Base-by-base conservation (phyloP, 2,888 invertebrate species). In the Sialis fuliginosa region DNA sequence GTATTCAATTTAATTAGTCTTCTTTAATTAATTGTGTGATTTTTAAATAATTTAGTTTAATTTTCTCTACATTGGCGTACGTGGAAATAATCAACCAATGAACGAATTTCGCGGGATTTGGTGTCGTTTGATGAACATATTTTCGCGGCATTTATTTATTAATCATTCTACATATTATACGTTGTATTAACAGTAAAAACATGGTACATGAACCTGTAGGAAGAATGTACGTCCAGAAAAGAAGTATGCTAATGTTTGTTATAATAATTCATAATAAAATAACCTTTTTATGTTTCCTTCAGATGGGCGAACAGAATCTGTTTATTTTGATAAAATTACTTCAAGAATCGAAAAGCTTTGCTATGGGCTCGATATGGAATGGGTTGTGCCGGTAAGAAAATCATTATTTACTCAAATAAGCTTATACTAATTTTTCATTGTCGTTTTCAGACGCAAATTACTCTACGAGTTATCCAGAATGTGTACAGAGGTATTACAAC, bases 251-350 rank as follows among this genome's bases (percentile, higher is more conserved):
- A 39, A 33, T 40, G 34, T 45, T 39, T 22, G 22, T 22, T 22
- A 22, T 22, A 22, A 22, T 22, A 22, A 22, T 22, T 22, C 22
- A 39, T 37, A 10, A 30, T 13, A 34, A 44, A 8, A 31, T 5
- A 33, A 12, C 6, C 42, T 34, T 10, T 2, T 22, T 22, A 22
- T 22, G 4, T 22, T 48, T 46, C 59, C 61, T n/a, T 10, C 56
- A 89, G 91, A 84, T 72, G 93, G 93, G 0, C 74, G 89, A 46
- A 78, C 81, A 60, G 96, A 98, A 62, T 81, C 81, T 55, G 87
- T 97, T 1, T 90, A 92, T 66, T 86, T 96, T 61, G 97, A 97
- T 65, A 98, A 98, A 73, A 98, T 98, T 50, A 97, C 96, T 1
- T 91, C 91, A 1, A 74, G 97, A 57, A 90, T 98, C 44, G 81